These are phyloP conservation scores for Equus quagga DNA, from an alignment of 2,113 vertebrate species.

Conservation along the genomic window DNA sequence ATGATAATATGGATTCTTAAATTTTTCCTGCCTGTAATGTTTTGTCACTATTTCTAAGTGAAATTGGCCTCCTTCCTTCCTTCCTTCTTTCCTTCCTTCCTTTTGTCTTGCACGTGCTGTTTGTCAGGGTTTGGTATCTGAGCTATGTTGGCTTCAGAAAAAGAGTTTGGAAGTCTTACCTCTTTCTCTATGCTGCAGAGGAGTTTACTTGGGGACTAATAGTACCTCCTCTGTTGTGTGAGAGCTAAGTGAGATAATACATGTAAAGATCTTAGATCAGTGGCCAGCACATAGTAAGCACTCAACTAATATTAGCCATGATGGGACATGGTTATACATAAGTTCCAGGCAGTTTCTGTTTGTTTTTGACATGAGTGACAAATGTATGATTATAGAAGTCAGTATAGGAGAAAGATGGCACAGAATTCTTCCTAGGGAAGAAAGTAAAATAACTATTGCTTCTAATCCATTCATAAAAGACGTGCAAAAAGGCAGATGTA, in stretches of 20 bases:
- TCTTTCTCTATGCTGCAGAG: neutral
- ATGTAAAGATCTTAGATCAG: neutral
- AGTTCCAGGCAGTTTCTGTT: neutral
- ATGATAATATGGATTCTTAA: neutral
- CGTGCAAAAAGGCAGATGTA: neutral
- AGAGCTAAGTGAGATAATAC: neutral
- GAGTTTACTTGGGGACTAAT: neutral
- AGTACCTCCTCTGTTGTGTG: neutral
- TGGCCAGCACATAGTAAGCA: neutral
- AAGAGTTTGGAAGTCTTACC: neutral
- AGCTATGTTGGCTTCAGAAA: neutral
- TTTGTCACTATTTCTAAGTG: neutral
- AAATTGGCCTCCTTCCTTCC: neutral
- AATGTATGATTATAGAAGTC: neutral
- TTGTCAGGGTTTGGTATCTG: neutral
- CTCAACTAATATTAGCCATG: neutral
- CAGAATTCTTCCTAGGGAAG: neutral
- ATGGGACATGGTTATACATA: neutral
- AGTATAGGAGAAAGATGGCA: neutral
- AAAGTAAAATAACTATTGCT: neutral
- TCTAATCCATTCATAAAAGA: neutral
- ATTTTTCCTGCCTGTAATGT: neutral
- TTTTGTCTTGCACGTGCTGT: neutral
- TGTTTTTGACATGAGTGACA: neutral
- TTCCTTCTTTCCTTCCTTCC: neutral